Conservation (phyloP, 2,797 vertebrate genomes). For the Hirundo rustica region DNA sequence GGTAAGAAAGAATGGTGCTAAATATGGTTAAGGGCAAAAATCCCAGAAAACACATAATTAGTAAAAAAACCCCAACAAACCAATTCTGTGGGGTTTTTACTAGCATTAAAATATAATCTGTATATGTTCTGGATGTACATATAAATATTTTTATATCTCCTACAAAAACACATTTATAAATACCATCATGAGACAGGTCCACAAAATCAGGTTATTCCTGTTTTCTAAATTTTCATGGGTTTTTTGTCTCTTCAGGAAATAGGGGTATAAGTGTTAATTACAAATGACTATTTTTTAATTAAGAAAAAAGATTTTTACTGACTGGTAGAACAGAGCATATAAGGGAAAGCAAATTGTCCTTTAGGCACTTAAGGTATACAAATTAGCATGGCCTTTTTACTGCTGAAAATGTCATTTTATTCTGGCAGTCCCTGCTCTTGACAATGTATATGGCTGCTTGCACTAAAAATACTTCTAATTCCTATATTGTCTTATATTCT, state of each 20-base stretch:
- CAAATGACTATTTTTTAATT: not conserved
- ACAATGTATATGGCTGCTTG: not conserved
- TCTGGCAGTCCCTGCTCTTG: not conserved
- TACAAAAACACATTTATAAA: not conserved
- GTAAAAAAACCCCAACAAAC: not conserved
- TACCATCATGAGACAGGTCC: not conserved
- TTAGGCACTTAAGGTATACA: not conserved
- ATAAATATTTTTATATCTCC: not conserved
- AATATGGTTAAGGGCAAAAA: not conserved
- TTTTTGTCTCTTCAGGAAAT: not conserved
- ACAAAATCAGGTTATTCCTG: not conserved
- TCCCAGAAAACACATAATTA: not conserved
- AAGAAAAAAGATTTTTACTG: not conserved
- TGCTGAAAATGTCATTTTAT: not conserved
- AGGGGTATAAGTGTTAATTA: not conserved
- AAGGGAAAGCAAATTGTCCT: not conserved
- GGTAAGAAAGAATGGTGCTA: not conserved
- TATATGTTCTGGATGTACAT: not conserved
- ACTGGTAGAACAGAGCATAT: not conserved
- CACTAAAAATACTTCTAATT: not conserved
- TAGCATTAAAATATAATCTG: not conserved
- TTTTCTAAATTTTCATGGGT: not conserved
- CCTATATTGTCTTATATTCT: not conserved
- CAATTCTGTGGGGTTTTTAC: rapidly evolving
- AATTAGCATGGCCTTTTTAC: not conserved